Percentiles rank a stretch among this genome's conserved stretches.
phyloP scores from a whole-genome alignment of 2,113 vertebrate species.

The Syrmaticus mikado region DNA sequence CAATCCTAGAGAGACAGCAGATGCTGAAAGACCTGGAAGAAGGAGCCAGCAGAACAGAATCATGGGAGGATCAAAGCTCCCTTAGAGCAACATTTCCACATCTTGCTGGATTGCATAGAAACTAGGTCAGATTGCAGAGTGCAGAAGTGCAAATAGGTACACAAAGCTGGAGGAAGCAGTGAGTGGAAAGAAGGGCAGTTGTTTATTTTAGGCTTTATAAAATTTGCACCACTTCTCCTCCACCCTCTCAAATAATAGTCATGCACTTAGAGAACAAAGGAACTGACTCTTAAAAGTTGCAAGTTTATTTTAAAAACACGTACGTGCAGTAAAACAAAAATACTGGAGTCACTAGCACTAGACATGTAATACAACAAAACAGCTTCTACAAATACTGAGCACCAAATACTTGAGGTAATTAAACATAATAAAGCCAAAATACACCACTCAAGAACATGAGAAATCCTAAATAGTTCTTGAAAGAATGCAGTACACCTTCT shows the following conservation, averaged over 20 bases:
- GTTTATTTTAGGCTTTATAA: background rate
- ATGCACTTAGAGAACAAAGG: constrained; percentile 8
- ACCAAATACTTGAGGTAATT: background rate
- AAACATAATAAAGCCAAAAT: background rate
- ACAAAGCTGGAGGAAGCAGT: background rate
- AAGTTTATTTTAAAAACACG: background rate
- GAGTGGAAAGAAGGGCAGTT: background rate
- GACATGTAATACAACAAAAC: background rate
- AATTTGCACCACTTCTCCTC: background rate
- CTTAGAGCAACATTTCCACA: background rate
- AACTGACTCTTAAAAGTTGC: background rate
- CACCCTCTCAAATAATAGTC: background rate
- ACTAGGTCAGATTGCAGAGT: background rate
- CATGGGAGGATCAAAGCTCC: background rate
- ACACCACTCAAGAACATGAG: background rate
- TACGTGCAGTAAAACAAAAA: background rate
- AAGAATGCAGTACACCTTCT: background rate
- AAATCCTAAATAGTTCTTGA: background rate
- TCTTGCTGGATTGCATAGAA: background rate
- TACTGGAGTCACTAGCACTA: background rate
- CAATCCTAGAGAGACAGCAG: background rate
- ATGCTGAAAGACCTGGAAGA: background rate
- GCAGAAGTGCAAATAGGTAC: background rate
- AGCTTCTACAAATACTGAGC: background rate
- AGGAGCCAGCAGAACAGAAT: background rate